phyloP scores from a whole-genome alignment of 2,113 vertebrate species.

The Monarcha castaneiventris region DNA sequence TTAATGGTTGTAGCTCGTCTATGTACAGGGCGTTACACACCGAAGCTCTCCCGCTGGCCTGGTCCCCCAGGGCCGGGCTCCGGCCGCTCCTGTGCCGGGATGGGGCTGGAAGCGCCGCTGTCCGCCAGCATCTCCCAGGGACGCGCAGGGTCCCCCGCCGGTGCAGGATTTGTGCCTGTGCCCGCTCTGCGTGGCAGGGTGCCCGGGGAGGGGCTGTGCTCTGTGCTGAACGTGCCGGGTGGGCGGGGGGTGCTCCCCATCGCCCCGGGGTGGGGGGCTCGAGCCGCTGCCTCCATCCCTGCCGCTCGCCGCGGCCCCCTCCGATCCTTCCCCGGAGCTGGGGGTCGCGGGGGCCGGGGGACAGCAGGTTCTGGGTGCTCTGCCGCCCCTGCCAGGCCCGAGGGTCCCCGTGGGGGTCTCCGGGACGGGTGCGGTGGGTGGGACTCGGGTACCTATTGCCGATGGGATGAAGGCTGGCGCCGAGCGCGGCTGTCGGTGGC shows the following conservation, averaged over 20 bases:
- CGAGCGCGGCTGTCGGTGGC: neutral
- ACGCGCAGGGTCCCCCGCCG: neutral
- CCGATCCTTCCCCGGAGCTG: neutral
- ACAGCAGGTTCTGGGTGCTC: neutral
- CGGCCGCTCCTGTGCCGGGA: neutral
- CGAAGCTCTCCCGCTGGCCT: neutral
- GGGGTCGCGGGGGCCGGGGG: neutral
- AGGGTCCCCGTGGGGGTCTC: neutral
- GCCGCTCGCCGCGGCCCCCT: neutral
- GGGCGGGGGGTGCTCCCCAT: neutral
- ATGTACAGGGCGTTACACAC: constrained; percentile 69
- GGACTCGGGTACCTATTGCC: constrained; percentile 34
- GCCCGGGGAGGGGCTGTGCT: neutral
- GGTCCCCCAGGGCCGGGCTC: neutral
- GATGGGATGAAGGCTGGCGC: constrained; percentile 34
- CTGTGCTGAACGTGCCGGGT: neutral
- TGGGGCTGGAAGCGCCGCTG: neutral
- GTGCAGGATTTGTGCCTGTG: constrained; percentile 6
- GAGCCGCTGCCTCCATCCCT: neutral
- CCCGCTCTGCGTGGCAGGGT: neutral
- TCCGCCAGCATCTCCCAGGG: neutral
- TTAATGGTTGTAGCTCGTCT: constrained; percentile 73
- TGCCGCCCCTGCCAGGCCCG: neutral
- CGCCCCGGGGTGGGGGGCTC: neutral
- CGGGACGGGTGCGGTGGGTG: neutral